Percentiles rank a stretch among this genome's conserved stretches.
phyloP scores from a whole-genome alignment of 2,797 vertebrate species.

The Ceyx erithaca region DNA sequence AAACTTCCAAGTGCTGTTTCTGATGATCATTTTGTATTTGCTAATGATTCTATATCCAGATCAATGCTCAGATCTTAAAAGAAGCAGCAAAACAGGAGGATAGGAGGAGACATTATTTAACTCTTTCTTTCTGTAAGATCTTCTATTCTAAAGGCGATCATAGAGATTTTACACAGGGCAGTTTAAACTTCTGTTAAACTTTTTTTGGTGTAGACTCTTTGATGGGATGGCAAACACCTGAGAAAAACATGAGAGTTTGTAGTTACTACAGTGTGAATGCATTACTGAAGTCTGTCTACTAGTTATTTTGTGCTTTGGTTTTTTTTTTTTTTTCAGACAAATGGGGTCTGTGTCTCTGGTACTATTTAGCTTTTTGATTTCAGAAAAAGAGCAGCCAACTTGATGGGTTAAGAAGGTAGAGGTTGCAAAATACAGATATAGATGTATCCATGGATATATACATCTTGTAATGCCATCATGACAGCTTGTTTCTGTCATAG shows the following conservation, averaged over 20 bases:
- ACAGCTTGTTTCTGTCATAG: not conserved
- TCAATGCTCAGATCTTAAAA: not conserved
- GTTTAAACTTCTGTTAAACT: not conserved
- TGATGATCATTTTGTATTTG: not conserved
- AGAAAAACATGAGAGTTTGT: not conserved
- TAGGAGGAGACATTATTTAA: not conserved
- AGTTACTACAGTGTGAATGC: accelerated
- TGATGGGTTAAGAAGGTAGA: not conserved
- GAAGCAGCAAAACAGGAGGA: not conserved
- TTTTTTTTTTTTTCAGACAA: not conserved
- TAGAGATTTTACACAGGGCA: not conserved
- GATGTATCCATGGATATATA: not conserved
- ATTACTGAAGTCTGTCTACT: not conserved
- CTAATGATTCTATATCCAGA: not conserved
- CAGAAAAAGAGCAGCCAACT: not conserved
- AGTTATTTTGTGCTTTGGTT: not conserved
- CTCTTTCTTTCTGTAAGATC: not conserved
- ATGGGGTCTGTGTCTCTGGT: not conserved
- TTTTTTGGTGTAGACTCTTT: not conserved
- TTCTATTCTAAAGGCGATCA: not conserved
- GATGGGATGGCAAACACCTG: accelerated
- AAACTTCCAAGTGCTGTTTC: not conserved
- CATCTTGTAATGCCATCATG: not conserved
- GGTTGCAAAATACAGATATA: not conserved
- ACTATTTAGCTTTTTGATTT: not conserved